Evolutionary conservation across 2,113 vertebrate genomes (phyloP).

Genomic region (Diphyllodes magnificus): DNA sequence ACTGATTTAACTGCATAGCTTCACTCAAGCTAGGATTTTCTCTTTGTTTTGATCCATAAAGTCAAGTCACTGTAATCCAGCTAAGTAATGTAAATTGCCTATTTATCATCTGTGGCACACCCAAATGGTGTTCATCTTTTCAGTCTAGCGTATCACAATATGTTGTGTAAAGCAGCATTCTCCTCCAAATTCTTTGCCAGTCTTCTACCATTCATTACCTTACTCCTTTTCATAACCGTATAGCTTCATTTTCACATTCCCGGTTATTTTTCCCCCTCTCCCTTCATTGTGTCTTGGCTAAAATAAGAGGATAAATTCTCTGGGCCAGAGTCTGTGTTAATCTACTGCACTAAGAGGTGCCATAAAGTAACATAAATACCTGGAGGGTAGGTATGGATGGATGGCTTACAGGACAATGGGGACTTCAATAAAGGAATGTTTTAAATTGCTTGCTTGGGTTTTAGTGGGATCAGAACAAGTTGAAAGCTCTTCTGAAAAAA

Average conservation of each 20-base stretch:
- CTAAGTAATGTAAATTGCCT: not conserved
- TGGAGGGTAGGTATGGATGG: not conserved
- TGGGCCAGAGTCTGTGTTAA: not conserved
- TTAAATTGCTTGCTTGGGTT: not conserved
- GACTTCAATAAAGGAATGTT: not conserved
- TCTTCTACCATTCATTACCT: not conserved
- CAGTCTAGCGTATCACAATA: not conserved
- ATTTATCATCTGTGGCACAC: not conserved
- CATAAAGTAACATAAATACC: not conserved
- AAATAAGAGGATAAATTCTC: not conserved
- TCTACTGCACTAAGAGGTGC: not conserved
- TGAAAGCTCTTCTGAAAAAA: not conserved
- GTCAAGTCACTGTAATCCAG: not conserved
- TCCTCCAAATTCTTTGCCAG: not conserved
- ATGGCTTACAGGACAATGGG: not conserved
- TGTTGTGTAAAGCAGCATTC: not conserved
- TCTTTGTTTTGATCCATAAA: not conserved
- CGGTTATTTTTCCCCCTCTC: not conserved
- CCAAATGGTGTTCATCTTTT: not conserved
- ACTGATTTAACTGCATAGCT: not conserved
- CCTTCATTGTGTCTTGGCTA: not conserved
- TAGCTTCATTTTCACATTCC: not conserved
- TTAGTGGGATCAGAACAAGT: not conserved
- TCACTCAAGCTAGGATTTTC: not conserved
- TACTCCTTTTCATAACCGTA: not conserved